Base-by-base conservation (phyloP, 1,140 invertebrate species). In the Drosophila parabipectinata region DNA sequence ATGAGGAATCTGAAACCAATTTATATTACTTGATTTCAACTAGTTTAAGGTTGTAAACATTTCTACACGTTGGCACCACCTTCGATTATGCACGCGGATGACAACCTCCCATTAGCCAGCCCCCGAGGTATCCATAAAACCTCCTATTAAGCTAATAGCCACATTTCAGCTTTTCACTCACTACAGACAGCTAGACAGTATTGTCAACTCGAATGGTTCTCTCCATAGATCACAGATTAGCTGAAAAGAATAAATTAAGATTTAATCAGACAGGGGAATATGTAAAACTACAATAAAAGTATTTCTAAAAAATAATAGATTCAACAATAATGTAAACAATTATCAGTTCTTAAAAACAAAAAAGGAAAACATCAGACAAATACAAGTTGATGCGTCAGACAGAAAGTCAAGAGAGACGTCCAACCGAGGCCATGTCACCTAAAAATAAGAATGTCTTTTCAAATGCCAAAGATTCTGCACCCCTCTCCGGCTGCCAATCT, bases 381-480 rank as follows among this genome's bases (percentile, higher is more conserved):
- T 30, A 62, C 28, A 69, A 67, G 24, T 52, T 58, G 54, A 77
- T 77, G 76, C 52, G 76, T 64, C 79, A 79, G 48, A 72, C 57
- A 62, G 32, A 72, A 39, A 55, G 44, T 54, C 69, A 72, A 74
- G 39, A 52, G 37, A 74, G 89, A 90, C 80, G 79, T 87, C 84
- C 83, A 69, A 80, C 89, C 74, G 89, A 83, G 89, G 89, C 84
- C 74, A 90, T 89, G 89, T 91, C 89, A 87, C 84, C 89, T 91
- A 91, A 91, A 91, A 91, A 91, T 91, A 91, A 80, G 85, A 88
- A 82, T 89, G 80, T 90, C 84, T 88, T 79, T 79, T 84, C 78
- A 79, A 85, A 85, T 89, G 79, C 85, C 73, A 75, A 84, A 81
- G 77, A 89, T 83, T 89, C 84, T 54, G 73, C 77, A 37, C 63